Conservation (phyloP, 2,113 vertebrate species). For the Suricata suricatta region DNA sequence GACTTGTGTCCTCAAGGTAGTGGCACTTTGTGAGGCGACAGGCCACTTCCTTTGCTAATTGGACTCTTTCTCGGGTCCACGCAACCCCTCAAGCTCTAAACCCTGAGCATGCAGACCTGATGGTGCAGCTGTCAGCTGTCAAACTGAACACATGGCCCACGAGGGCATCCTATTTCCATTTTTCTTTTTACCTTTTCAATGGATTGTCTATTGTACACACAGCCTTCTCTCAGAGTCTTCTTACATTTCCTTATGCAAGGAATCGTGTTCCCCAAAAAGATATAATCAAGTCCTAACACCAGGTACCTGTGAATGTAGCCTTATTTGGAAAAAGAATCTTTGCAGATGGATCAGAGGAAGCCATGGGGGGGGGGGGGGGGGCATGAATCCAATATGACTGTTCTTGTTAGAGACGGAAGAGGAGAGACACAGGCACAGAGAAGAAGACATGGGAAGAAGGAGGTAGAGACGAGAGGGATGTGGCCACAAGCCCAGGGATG, state of each 20-base stretch:
- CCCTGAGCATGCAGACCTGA: neutral
- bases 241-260: neutral
- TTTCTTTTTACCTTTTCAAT: neutral
- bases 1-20: neutral
- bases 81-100: neutral
- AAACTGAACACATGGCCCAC: fast-evolving
- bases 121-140: neutral
- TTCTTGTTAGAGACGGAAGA: neutral
- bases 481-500: fast-evolving
- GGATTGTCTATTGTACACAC: fast-evolving
- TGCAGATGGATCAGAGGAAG: neutral
- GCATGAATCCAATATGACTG: neutral
- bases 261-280: neutral
- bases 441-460: neutral
- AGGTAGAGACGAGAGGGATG: neutral
- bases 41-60: no score
- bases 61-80: neutral
- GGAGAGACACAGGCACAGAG: neutral
- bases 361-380: neutral
- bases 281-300: neutral
- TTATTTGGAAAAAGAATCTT: neutral
- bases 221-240: fast-evolving
- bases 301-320: neutral
- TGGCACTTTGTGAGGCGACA: neutral
- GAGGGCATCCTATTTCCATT: fast-evolving